A percentile compares a stretch with the other conserved stretches of the same genome.
Conservation (phyloP, 2,888 invertebrate genomes). For the Papilio protenor region DNA sequence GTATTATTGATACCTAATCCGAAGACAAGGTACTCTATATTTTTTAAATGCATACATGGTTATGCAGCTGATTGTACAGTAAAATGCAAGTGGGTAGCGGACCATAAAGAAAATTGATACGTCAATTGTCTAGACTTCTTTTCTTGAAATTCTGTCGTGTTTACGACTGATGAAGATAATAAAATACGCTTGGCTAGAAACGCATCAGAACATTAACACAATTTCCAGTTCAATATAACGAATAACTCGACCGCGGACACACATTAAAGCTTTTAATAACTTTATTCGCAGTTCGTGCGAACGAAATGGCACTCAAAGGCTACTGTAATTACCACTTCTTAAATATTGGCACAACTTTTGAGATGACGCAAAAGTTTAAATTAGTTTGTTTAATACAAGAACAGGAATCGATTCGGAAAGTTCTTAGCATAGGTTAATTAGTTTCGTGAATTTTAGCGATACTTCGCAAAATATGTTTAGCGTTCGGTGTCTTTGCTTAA, state of each 20-base stretch:
- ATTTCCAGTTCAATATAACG: slow-evolving; percentile 30
- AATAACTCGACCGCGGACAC: slow-evolving; percentile 21
- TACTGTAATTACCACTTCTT: slow-evolving; percentile 39
- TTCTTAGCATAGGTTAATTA: slow-evolving; percentile 56
- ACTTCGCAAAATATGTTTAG: slow-evolving; percentile 49
- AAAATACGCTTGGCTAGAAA: background rate
- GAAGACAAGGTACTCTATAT: no score
- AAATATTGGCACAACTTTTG: slow-evolving; percentile 44
- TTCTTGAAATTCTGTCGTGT: background rate
- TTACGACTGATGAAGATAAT: background rate
- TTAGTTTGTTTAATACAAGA: slow-evolving; percentile 56
- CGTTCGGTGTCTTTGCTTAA: slow-evolving; percentile 20
- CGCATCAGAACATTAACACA: slow-evolving; percentile 24
- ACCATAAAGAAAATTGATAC: no score
- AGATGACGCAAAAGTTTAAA: slow-evolving; percentile 51
- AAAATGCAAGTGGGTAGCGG: no score
- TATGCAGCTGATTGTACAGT: no score
- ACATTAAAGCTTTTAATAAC: slow-evolving; percentile 38
- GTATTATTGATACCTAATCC: no score
- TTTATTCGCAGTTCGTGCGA: slow-evolving; percentile 38
- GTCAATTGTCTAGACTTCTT: no score
- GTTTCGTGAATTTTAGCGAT: slow-evolving; percentile 49
- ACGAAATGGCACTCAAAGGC: slow-evolving; percentile 43
- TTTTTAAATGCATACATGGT: no score
- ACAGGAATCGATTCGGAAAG: slow-evolving; percentile 54